Evolutionary conservation across 2,113 vertebrate genomes (phyloP), one percentile per base, ranked within the genome.

Genomic region (Balaenoptera acutorostrata): DNA sequence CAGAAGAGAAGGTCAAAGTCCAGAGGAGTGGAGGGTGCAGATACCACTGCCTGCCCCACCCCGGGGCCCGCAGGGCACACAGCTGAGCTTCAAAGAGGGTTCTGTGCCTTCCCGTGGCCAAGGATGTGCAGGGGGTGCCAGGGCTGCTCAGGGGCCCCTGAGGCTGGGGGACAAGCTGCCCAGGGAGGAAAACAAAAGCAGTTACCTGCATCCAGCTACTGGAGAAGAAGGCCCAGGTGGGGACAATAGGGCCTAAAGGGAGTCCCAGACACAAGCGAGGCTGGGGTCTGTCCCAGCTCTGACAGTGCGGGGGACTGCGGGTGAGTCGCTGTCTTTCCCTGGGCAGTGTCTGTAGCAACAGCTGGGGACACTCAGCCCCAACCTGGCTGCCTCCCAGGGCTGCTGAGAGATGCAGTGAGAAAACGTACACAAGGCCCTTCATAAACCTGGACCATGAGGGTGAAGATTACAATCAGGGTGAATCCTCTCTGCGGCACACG

Each of bases 401-500:
- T 33, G 15, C 39, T 0, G 12, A 85, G 75, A 80, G 4, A 59
- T 17, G 17, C 75, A 4, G 29, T 27, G 23, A 69, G 52, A 82
- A 59, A 46, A 66, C 18, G 14, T 39, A 31, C 21, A 7, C 14
- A 0, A 74, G 59, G 11, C 25, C 27, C 12, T n/a, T 44, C 78
- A 2, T 20, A 66, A 49, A 3, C 77, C 27, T 68, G 63, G 9
- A 11, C 55, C 4, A 5, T 10, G 49, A 82, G 57, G 7, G 5
- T 2, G 29, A 66, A 23, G 31, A 8, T 64, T 20, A 5, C 3
- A 15, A 41, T 17, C 9, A 39, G 63, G 21, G 12, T 0, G 0
- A 20, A 23, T 20, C 46, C 31, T 23, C 71, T 52, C 52, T 0
- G 0, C 2, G 39, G 17, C 2, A 1, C 6, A 6, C 8, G 12